Evolutionary conservation across 2,888 invertebrate species (phyloP), one percentile per base, ranked within the genome.

Genomic region (Melieria picta): DNA sequence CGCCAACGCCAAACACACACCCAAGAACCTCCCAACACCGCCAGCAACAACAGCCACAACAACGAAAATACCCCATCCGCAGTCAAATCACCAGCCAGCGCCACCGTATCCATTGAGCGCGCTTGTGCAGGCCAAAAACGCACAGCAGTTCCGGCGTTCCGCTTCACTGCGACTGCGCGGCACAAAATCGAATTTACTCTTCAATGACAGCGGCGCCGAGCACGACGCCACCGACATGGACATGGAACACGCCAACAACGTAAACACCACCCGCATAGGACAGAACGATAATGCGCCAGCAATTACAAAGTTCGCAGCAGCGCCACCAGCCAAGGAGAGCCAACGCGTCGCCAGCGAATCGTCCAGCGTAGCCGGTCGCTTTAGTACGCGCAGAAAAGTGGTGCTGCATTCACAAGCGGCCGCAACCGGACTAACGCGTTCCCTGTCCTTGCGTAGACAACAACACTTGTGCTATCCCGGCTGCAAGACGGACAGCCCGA

Each of bases 141-240:
- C 73, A 66, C 79, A 81, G 77, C 77, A 86, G 81, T 89, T 92
- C 85, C 90, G 90, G 76, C 91, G 92, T 84, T 89, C 91, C 79
- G 88, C 89, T 71, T 91, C 92, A 85, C 85, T 92, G 90, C 91
- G 92, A 82, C 84, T 92, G 90, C 91, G 91, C 86, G 91, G 90
- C 82, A 90, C 81, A 69, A 83, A 85, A 75, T 90, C 87, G 79
- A 80, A 80, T 75, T 78, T 84, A 74, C 73, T 78, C 72, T 73
- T 78, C 70, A 80, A 81, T 73, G 80, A 80, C 76, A 75, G 65
- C 80, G 78, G 76, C 69, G 73, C 13, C 4, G 13, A 61, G 13
- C 52, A 62, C 30, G 43, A 30, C 30, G 30, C 30, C 30, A 30
- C 30, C 30, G 30, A 56, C 55, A 45, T 62, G 61, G 55, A 61